Base-by-base conservation (phyloP, 2,797 vertebrate species). In the Otolemur crassicaudatus region DNA sequence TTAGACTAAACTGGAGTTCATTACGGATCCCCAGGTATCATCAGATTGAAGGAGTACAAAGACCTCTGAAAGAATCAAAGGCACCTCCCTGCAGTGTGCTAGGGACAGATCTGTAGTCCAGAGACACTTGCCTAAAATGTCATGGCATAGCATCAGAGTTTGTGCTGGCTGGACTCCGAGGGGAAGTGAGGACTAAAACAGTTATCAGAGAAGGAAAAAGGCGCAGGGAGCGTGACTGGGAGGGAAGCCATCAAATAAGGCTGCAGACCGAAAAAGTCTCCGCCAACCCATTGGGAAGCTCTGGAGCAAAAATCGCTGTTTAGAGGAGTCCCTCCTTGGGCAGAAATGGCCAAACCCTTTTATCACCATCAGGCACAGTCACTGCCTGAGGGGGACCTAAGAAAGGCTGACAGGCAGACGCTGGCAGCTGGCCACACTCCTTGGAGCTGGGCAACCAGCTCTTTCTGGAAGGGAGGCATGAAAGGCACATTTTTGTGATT, bases 181-280 rank as follows among this genome's bases (percentile, higher is more conserved):
- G 65, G 27, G 31, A 76, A 43, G 3, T 37, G 17, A 63, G 43
- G 10, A 34, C 31, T 49, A 29, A n/a, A 69, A 84, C 92, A 25
- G 29, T 12, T 20, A 19, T 20, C 27, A 9, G n/a, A n/a, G 29
- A 90, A 20, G 29, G 69, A 81, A 58, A 88, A 88, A 22, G 27
- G 31, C 5, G 0, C 22, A n/a, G 49, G 85, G 65, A 14, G 22
- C 4, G 0, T 4, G 16, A 31, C 0, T 2, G 20, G 27, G 10
- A 19, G 10, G 22, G 75, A 82, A 31, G 27, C 19, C 2, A 1
- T 19, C 29, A 37, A 34, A 31, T 1, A 40, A 23, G 1, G n/a
- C 73, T 0, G 5, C 19, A 46, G n/a, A 31, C 3, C 3, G 1
- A 75, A 31, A 79, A 90, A 60, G 46, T 31, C 22, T 56, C 13